Conservation (phyloP, 2,888 invertebrate species). For the Leptura quadrifasciata region DNA sequence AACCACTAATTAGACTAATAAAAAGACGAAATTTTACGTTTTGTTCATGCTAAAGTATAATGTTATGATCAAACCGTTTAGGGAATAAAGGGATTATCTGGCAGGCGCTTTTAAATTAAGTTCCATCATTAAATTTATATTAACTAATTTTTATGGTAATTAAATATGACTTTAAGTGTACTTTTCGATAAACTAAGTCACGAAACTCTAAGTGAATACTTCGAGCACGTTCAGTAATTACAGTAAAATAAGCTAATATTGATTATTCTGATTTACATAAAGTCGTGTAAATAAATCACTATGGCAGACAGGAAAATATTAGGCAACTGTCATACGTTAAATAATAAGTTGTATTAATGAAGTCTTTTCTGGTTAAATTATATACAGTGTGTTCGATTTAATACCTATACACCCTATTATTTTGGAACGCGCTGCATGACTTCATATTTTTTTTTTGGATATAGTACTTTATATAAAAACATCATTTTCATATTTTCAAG, state of each 20-base stretch:
- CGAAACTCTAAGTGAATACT: conserved; percentile 1
- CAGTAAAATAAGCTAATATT: neutral
- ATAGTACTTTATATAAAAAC: too few relatives aligned
- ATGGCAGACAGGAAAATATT: neutral
- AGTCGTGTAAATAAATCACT: neutral
- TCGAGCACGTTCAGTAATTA: neutral
- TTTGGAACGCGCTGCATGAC: too few relatives aligned
- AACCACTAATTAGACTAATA: conserved; percentile 38
- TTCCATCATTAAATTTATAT: conserved; percentile 29
- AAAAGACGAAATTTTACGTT: conserved; percentile 40
- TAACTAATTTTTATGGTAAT: conserved; percentile 21
- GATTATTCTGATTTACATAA: neutral
- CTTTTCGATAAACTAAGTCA: conserved; percentile 1
- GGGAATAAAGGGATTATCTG: conserved; percentile 26
- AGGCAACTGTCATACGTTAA: too few relatives aligned
- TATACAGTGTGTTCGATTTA: too few relatives aligned
- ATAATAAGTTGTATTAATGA: too few relatives aligned
- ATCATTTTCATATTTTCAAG: too few relatives aligned
- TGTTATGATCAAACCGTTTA: conserved; percentile 22
- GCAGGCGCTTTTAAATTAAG: conserved; percentile 20
- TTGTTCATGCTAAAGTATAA: conserved; percentile 33
- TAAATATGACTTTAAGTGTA: conserved; percentile 16
- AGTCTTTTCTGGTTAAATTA: too few relatives aligned
- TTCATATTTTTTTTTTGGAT: too few relatives aligned
- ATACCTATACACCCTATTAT: too few relatives aligned